Evolutionary conservation across 2,888 invertebrate genomes (phyloP).

Genomic region (Drosophila siamana): DNA sequence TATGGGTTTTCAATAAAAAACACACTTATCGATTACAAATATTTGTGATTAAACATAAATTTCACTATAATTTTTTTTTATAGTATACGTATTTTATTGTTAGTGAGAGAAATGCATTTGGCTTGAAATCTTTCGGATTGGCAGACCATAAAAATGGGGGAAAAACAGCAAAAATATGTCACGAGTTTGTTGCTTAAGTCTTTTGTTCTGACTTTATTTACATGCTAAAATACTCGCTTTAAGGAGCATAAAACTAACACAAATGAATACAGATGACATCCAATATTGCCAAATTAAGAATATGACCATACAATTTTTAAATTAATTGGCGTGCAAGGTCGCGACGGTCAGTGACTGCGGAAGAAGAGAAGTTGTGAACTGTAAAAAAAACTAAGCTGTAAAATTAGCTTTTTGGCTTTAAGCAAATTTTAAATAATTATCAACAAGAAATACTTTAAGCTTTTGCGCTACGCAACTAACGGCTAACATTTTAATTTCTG

Average conservation of each 20-base stretch:
- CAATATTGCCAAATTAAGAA: constrained; percentile 30
- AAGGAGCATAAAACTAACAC: constrained; percentile 47
- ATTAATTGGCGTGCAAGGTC: constrained; percentile 68
- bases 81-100: neutral
- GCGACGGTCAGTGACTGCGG: constrained; percentile 67
- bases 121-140: too few relatives aligned
- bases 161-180: constrained; percentile 8
- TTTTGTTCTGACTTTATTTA: constrained; percentile 72
- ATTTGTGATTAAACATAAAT: too few relatives aligned
- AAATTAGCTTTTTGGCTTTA: constrained; percentile 53
- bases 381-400: constrained; percentile 7
- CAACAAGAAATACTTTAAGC: constrained; percentile 33
- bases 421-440: constrained; percentile 47
- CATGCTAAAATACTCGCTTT: constrained; percentile 62
- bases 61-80: too few relatives aligned
- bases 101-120: too few relatives aligned
- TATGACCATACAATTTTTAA: constrained; percentile 60
- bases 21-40: too few relatives aligned
- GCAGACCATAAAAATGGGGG: constrained; percentile 6
- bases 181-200: constrained; percentile 74
- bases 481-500: constrained; percentile 48
- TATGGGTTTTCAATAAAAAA: too few relatives aligned
- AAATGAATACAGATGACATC: constrained; percentile 16
- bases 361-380: constrained; percentile 24
- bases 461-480: constrained; percentile 54